Percentiles rank a stretch among this genome's conserved stretches.
These are phyloP conservation scores for Stegophylla sp. DNA, from an alignment of 2,888 invertebrate genomes.

Conservation along the genomic window DNA sequence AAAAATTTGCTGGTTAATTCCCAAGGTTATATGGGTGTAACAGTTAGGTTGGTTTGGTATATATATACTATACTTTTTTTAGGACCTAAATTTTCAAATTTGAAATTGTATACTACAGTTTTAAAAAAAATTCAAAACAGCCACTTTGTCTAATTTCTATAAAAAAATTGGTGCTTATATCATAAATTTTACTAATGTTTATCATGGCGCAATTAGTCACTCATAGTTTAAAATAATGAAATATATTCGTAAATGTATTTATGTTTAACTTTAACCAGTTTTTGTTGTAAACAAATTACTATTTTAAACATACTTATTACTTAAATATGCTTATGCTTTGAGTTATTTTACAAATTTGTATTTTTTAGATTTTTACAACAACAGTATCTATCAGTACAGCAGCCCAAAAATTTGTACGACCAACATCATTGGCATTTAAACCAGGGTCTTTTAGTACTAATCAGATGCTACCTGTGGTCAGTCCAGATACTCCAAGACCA, in stretches of 20 bases:
- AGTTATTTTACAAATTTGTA: background rate
- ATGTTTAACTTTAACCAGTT: background rate
- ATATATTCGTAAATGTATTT: background rate
- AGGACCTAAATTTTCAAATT: too few relatives aligned
- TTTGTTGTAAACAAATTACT: background rate
- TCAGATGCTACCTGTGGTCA: slow-evolving; percentile 81
- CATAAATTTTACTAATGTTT: too few relatives aligned
- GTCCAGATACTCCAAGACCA: slow-evolving; percentile 89
- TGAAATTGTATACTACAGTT: too few relatives aligned
- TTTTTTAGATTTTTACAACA: slow-evolving; percentile 45
- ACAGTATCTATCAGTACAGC: slow-evolving; percentile 19
- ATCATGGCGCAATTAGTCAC: too few relatives aligned
- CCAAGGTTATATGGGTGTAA: slow-evolving; percentile 16
- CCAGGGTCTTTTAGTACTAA: slow-evolving; percentile 84
- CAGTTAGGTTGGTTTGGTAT: background rate
- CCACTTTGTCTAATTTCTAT: too few relatives aligned
- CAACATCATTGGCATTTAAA: slow-evolving; percentile 82
- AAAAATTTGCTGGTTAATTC: background rate
- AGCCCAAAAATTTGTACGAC: slow-evolving; percentile 68
- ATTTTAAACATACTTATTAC: background rate
- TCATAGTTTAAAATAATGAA: slow-evolving; percentile 2
- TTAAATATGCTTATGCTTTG: background rate
- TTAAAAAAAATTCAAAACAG: too few relatives aligned
- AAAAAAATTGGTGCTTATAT: too few relatives aligned
- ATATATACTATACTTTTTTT: slow-evolving; percentile 15